Evolutionary conservation across 2,797 vertebrate species (phyloP).

Genomic region (Antrozous pallidus): DNA sequence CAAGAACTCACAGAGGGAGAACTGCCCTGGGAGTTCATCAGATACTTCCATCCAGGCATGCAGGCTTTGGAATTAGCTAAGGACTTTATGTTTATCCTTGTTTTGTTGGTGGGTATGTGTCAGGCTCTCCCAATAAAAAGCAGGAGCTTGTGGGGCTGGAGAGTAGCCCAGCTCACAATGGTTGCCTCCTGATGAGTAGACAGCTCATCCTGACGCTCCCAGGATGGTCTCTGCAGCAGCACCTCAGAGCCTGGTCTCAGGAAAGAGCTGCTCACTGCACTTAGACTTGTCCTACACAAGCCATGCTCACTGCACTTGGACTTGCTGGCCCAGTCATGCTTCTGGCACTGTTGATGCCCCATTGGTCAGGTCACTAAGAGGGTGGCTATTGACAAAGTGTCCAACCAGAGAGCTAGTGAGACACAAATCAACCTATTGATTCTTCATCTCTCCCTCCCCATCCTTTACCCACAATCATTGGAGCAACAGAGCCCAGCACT

Average conservation of each 20-base stretch:
- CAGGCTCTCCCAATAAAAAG: background rate
- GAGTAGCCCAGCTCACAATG: background rate
- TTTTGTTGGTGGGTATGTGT: background rate
- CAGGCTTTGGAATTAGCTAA: background rate
- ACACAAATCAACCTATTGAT: slow-evolving; percentile 91
- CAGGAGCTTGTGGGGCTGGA: background rate
- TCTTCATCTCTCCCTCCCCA: slow-evolving; percentile 65
- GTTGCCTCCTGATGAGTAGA: background rate
- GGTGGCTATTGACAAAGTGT: slow-evolving; percentile 87
- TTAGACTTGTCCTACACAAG: too few species aligned
- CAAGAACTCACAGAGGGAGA: background rate
- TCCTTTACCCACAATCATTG: slow-evolving; percentile 84
- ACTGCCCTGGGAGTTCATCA: background rate
- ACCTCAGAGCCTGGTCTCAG: background rate
- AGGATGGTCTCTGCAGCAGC: background rate
- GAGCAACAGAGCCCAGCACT: slow-evolving; percentile 82
- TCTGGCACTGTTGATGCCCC: slow-evolving; percentile 42
- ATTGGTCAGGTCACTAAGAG: slow-evolving; percentile 84
- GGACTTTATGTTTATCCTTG: background rate
- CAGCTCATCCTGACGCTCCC: background rate
- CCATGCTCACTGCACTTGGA: background rate
- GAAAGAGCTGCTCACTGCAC: background rate
- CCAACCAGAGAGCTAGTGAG: slow-evolving; percentile 88
- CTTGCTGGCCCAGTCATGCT: background rate
- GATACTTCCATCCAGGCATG: background rate